Conservation (phyloP, 2,113 vertebrate species). For the Aythya baeri region DNA sequence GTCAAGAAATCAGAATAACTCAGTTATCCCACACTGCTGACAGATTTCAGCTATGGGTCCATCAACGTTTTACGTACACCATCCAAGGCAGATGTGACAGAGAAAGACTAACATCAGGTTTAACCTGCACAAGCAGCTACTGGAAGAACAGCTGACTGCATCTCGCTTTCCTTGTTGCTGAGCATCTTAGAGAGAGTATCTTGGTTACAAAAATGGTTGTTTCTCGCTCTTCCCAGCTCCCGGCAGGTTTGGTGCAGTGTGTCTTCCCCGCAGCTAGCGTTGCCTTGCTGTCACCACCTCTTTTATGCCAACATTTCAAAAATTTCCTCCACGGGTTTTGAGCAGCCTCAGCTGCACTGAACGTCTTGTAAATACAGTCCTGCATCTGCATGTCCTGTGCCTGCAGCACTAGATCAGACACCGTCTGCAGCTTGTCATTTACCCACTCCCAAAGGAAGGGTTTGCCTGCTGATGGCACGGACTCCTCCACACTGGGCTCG, state of each 20-base stretch:
- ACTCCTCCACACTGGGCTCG: background rate
- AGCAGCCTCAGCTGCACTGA: constrained; percentile 21
- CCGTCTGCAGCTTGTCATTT: background rate
- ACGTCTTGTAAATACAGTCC: background rate
- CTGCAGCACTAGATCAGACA: constrained; percentile 7
- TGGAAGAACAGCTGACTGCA: background rate
- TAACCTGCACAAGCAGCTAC: background rate
- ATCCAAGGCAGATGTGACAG: background rate
- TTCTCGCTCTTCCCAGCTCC: background rate
- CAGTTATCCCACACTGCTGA: background rate
- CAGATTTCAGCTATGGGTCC: background rate
- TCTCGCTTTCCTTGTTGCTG: background rate
- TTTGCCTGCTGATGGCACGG: background rate
- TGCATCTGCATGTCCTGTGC: background rate
- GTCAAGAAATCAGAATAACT: constrained; percentile 4
- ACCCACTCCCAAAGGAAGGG: background rate
- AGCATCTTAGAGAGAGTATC: background rate
- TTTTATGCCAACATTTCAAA: constrained; percentile 40
- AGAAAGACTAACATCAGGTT: background rate
- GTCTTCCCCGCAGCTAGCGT: constrained; percentile 2
- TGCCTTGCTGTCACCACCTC: constrained; percentile 8
- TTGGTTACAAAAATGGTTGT: background rate
- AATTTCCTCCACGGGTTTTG: constrained; percentile 14
- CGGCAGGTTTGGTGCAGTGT: background rate
- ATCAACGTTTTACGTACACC: accelerated